Base-by-base conservation (phyloP, 2,797 vertebrate species). In the Triplophysa yarkandensis region DNA sequence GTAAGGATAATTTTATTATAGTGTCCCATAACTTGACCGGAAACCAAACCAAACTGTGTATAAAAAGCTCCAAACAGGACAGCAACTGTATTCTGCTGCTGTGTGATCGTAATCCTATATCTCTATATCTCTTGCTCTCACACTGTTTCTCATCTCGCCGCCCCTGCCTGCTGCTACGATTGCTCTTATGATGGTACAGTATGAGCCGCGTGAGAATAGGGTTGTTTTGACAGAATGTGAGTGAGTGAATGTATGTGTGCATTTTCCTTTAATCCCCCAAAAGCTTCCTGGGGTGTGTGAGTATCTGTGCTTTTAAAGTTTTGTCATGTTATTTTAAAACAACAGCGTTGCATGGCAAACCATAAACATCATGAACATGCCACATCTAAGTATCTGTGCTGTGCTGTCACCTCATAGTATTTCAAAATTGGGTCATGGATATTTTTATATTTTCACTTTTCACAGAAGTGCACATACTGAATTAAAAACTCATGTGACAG, bases 91-190 rank as follows among this genome's bases (percentile, higher is more conserved):
- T 54, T 54, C 2, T 17, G 23, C 11, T 54, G n/a, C 23, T 64
- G 46, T 73, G 70, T 73, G 70, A 73, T 30, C 25, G 13, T 64
- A 25, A 36, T 34, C 32, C 54, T 64, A 28, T 64, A 27, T 62
- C 41, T 71, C 19, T 76, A 36, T 77, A 39, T 65, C 74, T 77
- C 27, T 77, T 52, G 8, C 8, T 80, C 46, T 52, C 34, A 36
- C n/a, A 58, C 61, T 74, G 50, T 74, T 36, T 70, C 54, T 69
- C 69, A 77, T 80, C 70, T 62, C 71, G 77, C 78, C 68, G 55
- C 63, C 73, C 78, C 81, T 83, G 80, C 81, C 79, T 81, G 84
- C 80, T 83, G 80, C 79, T 77, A 61, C 80, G 44, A 73, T 76
- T 58, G 62, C 68, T 23, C n/a, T 64, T 71, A 70, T 71, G 48